Evolutionary conservation across 2,797 vertebrate genomes (phyloP).

Genomic region (Luscinia luscinia): DNA sequence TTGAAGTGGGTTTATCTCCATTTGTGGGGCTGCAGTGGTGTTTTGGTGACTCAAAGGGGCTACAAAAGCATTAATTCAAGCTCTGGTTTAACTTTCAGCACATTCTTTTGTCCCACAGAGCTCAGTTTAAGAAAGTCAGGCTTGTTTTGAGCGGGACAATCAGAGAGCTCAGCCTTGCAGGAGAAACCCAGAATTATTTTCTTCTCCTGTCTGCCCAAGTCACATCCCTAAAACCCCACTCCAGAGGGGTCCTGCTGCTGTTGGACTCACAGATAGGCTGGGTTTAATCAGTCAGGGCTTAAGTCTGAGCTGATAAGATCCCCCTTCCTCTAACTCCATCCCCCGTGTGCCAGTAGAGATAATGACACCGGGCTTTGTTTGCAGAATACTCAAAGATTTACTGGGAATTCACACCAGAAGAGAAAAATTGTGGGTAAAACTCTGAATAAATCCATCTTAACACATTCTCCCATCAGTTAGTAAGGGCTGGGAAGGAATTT

Average conservation of each 20-base stretch:
- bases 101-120: neutral
- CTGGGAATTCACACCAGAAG: neutral
- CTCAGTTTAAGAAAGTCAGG: neutral
- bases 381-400: neutral
- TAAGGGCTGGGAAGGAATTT: neutral
- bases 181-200: neutral
- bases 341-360: neutral
- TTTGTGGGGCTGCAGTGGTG: neutral
- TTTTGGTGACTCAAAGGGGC: neutral
- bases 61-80: neutral
- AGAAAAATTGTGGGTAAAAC: neutral
- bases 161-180: neutral
- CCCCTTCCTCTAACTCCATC: neutral
- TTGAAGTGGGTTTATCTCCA: neutral
- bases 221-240: neutral
- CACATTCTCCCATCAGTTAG: neutral
- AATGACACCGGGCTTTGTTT: neutral
- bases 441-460: neutral
- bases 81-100: neutral
- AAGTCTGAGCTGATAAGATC: slow-evolving; percentile 21
- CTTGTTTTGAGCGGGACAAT: neutral
- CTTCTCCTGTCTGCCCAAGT: neutral
- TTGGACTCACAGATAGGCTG: slow-evolving; percentile 3
- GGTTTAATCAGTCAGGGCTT: neutral
- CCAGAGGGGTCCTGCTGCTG: neutral